A percentile compares a stretch with the other conserved stretches of the same genome.
phyloP scores from a whole-genome alignment of 1,140 invertebrate genomes.

The Euura saliciscinereae region DNA sequence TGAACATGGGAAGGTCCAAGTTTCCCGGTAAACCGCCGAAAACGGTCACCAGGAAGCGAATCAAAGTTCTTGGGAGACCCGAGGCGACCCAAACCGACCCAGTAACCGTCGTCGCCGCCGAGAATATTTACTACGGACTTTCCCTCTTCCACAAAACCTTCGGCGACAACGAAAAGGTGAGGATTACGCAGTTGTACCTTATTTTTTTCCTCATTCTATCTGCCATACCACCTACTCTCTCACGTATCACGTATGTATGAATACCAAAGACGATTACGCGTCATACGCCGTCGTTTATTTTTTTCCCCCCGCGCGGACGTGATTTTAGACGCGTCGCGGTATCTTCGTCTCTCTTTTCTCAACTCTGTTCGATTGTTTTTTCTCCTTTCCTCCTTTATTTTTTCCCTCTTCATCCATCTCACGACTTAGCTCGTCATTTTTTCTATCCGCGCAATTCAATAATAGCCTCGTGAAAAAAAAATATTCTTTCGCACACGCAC shows the following conservation, averaged over 20 bases:
- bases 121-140: constrained; percentile 61
- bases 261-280: constrained; percentile 1
- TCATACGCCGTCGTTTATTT: background rate
- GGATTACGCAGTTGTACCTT: no score
- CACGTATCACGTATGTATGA: background rate
- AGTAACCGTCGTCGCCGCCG: constrained; percentile 56
- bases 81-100: constrained; percentile 59
- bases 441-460: background rate
- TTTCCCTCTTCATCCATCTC: background rate
- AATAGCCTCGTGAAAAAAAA: background rate
- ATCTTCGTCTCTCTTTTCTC: background rate
- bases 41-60: constrained; percentile 80
- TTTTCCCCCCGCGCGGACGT: background rate
- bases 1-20: constrained; percentile 71
- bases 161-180: constrained; percentile 56
- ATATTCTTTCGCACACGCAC: background rate
- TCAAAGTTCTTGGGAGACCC: constrained; percentile 72
- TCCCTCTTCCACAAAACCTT: constrained; percentile 54
- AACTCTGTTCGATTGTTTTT: background rate
- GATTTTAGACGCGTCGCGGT: background rate
- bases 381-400: background rate
- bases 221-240: no score
- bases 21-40: constrained; percentile 85
- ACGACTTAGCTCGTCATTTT: constrained; percentile 14
- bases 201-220: no score